These are phyloP conservation scores for Apeltes quadracus DNA, from an alignment of 2,113 vertebrate genomes.

Conservation along the genomic window DNA sequence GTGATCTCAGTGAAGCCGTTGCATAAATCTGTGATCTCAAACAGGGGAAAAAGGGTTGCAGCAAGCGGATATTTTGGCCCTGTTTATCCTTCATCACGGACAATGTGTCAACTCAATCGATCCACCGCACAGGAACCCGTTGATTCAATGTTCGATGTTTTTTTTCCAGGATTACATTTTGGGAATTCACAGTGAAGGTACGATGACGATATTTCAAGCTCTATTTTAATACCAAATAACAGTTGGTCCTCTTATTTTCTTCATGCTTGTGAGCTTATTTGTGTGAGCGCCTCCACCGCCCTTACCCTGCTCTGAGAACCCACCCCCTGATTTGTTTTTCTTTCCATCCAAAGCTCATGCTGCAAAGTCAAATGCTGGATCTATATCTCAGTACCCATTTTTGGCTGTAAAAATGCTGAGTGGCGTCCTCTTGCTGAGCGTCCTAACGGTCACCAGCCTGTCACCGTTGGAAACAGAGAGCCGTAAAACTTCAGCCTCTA, in stretches of 20 bases:
- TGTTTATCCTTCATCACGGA: conserved; percentile 45
- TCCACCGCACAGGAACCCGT: conserved; percentile 43
- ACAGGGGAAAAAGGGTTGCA: conserved; percentile 38
- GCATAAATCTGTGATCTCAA: conserved; percentile 63
- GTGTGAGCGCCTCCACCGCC: conserved; percentile 35
- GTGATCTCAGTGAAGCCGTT: conserved; percentile 60
- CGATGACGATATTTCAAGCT: conserved; percentile 65
- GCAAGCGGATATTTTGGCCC: conserved; percentile 49
- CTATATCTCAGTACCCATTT: conserved; percentile 60
- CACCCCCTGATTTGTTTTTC: conserved; percentile 15
- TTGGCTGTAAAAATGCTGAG: conserved; percentile 93
- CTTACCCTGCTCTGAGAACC: conserved; percentile 45
- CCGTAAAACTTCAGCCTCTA: conserved; percentile 90
- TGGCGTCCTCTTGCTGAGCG: conserved; percentile 91
- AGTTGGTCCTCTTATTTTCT: conserved; percentile 23
- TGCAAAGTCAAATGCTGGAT: conserved; percentile 75
- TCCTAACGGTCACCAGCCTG: conserved; percentile 92
- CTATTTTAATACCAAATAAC: conserved; percentile 51
- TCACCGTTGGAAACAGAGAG: conserved; percentile 87
- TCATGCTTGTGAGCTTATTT: neutral
- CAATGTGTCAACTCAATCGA: conserved; percentile 63
- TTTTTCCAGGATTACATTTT: conserved; percentile 39
- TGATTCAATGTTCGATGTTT: conserved; percentile 45
- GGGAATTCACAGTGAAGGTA: conserved; percentile 68
- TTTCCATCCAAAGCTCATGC: conserved; percentile 41